These are phyloP conservation scores for Acropora yongei DNA, from an alignment of 64 coral and sea anemone species.

Conservation along the genomic window DNA sequence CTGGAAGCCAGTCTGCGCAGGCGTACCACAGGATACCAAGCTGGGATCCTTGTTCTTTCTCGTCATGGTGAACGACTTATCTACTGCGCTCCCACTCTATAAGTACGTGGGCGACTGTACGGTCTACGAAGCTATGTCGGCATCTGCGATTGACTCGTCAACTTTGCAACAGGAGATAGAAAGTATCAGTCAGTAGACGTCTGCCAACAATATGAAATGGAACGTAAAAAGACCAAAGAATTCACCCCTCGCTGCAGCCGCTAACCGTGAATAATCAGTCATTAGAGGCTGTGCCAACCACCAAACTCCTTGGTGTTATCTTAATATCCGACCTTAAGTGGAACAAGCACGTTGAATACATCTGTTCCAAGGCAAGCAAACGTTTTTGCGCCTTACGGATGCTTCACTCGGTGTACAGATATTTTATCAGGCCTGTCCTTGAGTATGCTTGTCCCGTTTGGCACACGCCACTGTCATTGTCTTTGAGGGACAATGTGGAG, in stretches of 20 bases:
- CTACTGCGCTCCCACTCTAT: slow-evolving; percentile 16
- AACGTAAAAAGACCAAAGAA: slow-evolving; percentile 7
- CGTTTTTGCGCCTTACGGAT: slow-evolving; percentile 24
- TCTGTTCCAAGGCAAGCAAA: neutral
- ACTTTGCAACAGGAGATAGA: slow-evolving; percentile 31
- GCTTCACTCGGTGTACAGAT: neutral
- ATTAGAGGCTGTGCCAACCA: slow-evolving; percentile 36
- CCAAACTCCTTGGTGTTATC: slow-evolving; percentile 42
- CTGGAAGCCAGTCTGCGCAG: slow-evolving; percentile 4
- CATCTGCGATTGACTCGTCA: slow-evolving; percentile 2
- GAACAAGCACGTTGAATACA: slow-evolving; percentile 44
- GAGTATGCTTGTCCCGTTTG: slow-evolving; percentile 51
- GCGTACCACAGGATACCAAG: neutral
- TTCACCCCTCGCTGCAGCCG: neutral
- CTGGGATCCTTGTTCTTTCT: neutral
- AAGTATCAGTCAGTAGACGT: slow-evolving; percentile 27
- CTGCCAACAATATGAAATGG: slow-evolving; percentile 41
- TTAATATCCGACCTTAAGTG: slow-evolving; percentile 58
- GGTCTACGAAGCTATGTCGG: neutral
- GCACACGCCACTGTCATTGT: neutral
- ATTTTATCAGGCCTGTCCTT: slow-evolving; percentile 29
- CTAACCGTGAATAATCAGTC: neutral
- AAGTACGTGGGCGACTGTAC: slow-evolving; percentile 34
- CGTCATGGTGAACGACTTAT: slow-evolving; percentile 31
- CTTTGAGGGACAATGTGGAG: too few species aligned